Percentiles rank a stretch among this genome's conserved stretches.
Conservation (phyloP, 2,113 vertebrate species). For the Cnemophilus loriae region DNA sequence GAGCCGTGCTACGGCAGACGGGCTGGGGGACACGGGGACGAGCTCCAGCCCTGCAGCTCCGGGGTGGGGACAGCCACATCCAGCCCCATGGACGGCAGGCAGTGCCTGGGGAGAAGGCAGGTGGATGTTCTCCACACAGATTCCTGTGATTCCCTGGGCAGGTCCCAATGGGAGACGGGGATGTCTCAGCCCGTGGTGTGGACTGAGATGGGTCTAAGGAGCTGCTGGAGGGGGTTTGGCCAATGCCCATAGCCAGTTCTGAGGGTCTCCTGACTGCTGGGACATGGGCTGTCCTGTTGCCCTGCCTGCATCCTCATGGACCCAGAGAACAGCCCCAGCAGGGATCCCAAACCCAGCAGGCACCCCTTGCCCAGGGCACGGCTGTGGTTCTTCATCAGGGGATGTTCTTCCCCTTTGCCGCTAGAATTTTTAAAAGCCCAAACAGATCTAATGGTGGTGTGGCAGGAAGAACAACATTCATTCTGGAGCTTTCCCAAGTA, state of each 20-base stretch:
- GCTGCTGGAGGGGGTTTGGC: neutral
- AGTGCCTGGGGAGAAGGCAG: fast-evolving
- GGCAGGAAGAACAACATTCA: neutral
- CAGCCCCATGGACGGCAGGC: fast-evolving
- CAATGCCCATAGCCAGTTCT: neutral
- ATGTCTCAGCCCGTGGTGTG: neutral
- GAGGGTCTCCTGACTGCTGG: neutral
- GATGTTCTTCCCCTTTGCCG: neutral
- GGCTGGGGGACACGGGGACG: neutral
- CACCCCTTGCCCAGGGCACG: fast-evolving
- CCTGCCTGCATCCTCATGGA: neutral
- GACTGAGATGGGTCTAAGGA: neutral
- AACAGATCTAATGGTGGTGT: neutral
- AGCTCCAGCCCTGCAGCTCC: neutral
- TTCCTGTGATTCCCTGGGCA: neutral
- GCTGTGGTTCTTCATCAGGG: fast-evolving
- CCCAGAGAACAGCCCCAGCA: neutral
- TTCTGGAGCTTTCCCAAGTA: neutral
- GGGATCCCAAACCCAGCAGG: fast-evolving
- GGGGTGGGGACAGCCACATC: neutral
- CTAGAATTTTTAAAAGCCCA: neutral
- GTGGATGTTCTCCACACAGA: fast-evolving
- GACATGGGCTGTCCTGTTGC: neutral
- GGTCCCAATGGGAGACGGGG: neutral
- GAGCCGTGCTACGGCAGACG: fast-evolving